Conservation (phyloP, 2,113 vertebrate species). For the Sminthopsis crassicaudata region DNA sequence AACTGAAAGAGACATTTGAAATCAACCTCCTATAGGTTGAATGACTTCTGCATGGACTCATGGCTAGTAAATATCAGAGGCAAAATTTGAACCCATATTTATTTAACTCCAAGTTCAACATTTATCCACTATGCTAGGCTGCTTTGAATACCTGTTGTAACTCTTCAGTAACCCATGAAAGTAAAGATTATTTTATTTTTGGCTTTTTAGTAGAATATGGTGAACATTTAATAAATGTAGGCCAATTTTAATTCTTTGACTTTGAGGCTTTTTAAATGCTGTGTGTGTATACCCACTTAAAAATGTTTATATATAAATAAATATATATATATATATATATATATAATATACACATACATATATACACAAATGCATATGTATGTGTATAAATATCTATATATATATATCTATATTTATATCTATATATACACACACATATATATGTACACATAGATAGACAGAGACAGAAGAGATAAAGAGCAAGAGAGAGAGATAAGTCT, state of each 20-base stretch:
- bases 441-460: too few relatives aligned
- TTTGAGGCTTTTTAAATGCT: neutral
- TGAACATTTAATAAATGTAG: neutral
- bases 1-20: neutral
- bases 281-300: neutral
- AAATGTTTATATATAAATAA: neutral
- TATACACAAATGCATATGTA: neutral
- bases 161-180: neutral
- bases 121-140: neutral
- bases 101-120: neutral
- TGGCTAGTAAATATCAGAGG: neutral
- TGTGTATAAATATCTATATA: too few relatives aligned
- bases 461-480: neutral
- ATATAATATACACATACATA: neutral
- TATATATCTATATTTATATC: too few relatives aligned
- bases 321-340: neutral
- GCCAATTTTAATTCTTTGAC: neutral
- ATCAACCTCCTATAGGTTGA: neutral
- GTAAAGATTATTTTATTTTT: neutral
- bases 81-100: neutral
- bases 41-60: neutral
- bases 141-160: neutral
- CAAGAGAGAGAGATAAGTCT: neutral
- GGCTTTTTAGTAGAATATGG: neutral
- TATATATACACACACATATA: too few relatives aligned